These are phyloP conservation scores for Heteromurus nitidus DNA, from an alignment of 2,888 invertebrate genomes.

Conservation along the genomic window DNA sequence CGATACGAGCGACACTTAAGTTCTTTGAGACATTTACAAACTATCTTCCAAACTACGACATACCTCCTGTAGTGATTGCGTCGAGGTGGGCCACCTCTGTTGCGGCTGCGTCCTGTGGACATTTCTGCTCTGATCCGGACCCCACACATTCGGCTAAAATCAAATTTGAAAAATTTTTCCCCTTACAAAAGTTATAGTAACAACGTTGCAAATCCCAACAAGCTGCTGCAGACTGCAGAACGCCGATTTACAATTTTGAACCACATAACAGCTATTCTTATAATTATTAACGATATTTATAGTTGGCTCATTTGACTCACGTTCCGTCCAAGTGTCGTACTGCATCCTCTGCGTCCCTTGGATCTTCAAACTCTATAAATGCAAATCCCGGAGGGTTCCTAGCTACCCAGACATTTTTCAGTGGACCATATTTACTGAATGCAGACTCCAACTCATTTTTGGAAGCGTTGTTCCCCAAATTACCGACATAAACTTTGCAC, in stretches of 20 bases:
- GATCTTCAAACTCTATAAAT: conserved; percentile 89
- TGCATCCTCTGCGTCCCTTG: conserved; percentile 87
- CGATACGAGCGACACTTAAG: conserved; percentile 16
- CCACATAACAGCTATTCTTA: too few species aligned
- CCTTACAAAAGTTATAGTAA: too few species aligned
- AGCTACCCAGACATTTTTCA: conserved; percentile 95
- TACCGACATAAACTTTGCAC: conserved; percentile 84
- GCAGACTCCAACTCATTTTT: conserved; percentile 92
- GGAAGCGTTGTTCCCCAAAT: conserved; percentile 91
- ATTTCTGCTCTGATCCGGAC: conserved; percentile 93
- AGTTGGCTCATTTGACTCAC: too few species aligned
- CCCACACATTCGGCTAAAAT: conserved; percentile 91
- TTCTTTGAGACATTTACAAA: neutral
- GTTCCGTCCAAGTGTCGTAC: conserved; percentile 89
- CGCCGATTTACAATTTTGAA: too few species aligned
- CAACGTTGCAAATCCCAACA: too few species aligned
- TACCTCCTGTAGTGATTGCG: conserved; percentile 58
- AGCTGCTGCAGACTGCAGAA: too few species aligned
- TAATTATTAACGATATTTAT: too few species aligned
- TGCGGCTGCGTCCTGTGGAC: conserved; percentile 90
- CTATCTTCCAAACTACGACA: neutral
- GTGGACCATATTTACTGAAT: conserved; percentile 90
- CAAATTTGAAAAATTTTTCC: too few species aligned
- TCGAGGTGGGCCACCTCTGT: conserved; percentile 78
- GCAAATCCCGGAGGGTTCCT: conserved; percentile 94